Percentiles rank a stretch among this genome's conserved stretches.
Conservation (phyloP, 30 jellyfish, hydroid and myxozoan genomes). For the Hydractinia echinata region DNA sequence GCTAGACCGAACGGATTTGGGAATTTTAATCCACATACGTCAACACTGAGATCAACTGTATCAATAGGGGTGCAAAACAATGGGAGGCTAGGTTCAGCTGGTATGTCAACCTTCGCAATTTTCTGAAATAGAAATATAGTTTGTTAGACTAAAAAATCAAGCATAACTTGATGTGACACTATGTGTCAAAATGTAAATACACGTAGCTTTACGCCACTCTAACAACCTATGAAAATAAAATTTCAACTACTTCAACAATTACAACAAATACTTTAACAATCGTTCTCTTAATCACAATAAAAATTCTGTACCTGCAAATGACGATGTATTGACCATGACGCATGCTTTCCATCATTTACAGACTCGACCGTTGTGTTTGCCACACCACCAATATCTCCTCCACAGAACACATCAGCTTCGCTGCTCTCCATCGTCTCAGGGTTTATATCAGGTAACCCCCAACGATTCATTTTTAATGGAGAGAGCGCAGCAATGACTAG, state of each 20-base stretch:
- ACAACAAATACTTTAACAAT: too few relatives aligned
- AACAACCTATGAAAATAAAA: too few relatives aligned
- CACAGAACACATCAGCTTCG: constrained; percentile 75
- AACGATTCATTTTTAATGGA: constrained; percentile 62
- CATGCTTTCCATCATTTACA: constrained; percentile 88
- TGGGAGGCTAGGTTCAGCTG: constrained; percentile 69
- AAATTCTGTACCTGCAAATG: constrained; percentile 50
- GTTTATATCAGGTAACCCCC: constrained; percentile 91
- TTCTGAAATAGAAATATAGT: too few relatives aligned
- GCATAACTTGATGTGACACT: too few relatives aligned
- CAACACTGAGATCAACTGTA: constrained; percentile 73
- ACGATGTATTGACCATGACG: constrained; percentile 80
- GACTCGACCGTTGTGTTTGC: constrained; percentile 91
- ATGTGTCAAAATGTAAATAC: too few relatives aligned
- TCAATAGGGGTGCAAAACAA: constrained; percentile 81
- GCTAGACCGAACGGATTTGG: constrained; percentile 93
- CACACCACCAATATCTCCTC: constrained; percentile 89
- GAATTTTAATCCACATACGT: constrained; percentile 78
- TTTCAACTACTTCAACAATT: too few relatives aligned
- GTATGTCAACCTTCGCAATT: constrained; percentile 46
- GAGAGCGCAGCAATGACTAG: constrained; percentile 61
- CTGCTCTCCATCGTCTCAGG: constrained; percentile 67
- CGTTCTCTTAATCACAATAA: too few relatives aligned
- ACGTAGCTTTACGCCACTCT: too few relatives aligned
- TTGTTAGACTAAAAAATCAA: too few relatives aligned